A percentile compares a stretch with the other conserved stretches of the same genome.
phyloP scores from a whole-genome alignment of 2,888 invertebrate genomes.

The Reticulitermes lucifugus region DNA sequence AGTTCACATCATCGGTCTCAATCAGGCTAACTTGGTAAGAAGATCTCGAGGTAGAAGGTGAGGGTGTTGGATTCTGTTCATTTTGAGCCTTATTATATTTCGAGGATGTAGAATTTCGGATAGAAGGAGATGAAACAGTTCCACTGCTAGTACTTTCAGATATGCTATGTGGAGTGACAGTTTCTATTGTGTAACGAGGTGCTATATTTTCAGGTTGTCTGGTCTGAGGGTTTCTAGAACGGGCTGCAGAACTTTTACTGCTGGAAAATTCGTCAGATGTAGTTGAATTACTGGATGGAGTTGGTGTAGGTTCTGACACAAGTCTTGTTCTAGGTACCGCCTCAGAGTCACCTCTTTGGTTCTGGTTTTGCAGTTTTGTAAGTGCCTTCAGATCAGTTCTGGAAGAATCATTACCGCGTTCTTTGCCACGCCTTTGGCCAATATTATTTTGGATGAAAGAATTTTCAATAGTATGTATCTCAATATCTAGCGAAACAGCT shows the following conservation, averaged over 20 bases:
- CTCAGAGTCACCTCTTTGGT: not conserved
- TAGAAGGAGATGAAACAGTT: conserved; percentile 6
- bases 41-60: not conserved
- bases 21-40: conserved; percentile 15
- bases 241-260: not conserved
- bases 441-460: not conserved
- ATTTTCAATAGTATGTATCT: conserved; percentile 9
- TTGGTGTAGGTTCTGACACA: not conserved
- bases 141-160: not conserved
- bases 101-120: not conserved
- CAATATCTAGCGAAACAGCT: not conserved
- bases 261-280: not conserved
- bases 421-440: not conserved
- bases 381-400: not conserved
- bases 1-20: conserved; percentile 31
- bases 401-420: not conserved
- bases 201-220: not conserved
- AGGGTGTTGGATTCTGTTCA: not conserved
- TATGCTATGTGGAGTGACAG: not conserved
- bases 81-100: not conserved
- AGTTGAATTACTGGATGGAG: not conserved
- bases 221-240: not conserved
- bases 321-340: not conserved
- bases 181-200: not conserved
- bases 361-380: not conserved